Base-by-base conservation (phyloP, 1,140 invertebrate species). In the Bombus balteatus region DNA sequence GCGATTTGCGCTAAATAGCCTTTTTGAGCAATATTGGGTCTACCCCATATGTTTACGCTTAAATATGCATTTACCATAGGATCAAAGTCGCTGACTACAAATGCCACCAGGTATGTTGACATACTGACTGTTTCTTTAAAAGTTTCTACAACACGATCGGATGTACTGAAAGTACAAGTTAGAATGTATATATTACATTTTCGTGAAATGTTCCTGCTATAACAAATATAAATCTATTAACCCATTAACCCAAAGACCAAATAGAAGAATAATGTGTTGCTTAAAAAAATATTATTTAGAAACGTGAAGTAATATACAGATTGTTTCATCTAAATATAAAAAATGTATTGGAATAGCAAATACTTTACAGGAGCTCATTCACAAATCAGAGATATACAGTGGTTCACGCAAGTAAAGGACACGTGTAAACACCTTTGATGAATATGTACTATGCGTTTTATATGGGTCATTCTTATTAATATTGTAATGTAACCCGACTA, bases 51-150 rank as follows among this genome's bases (percentile, higher is more conserved):
- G 39, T 83, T 92, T 22, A 94, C 68, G 28, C 22, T 66, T 0
- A 72, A 28, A 13, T 68, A 22, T 5, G 41, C 10, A 1, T 89
- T 32, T 28, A 53, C 3, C 0, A 82, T 41, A 1, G 74, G 28
- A 9, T 72, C 32, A 57, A 93, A 89, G 91, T 96, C 78, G 57
- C 79, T 89, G 57, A 94, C 68, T 82, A 98, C 96, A 88, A 98
- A 97, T 3, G 98, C 98, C 8, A 99, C 94, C 4, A 98, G 93
- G 90, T 99, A 99, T 0, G 98, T 98, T 0, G 98, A 98, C 98
- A 99, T 99, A 18, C 94, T 93, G 0, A 97, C 96, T 1, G 97
- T 97, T 77, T 94, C 96, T 12, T 96, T 81, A 91, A 97, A 99
- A 2, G 95, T 89, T 90, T 97, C 96, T 91, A 95, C 94, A 3